Conservation (phyloP, 2,888 invertebrate genomes). For the Falcaria lacertinaria region DNA sequence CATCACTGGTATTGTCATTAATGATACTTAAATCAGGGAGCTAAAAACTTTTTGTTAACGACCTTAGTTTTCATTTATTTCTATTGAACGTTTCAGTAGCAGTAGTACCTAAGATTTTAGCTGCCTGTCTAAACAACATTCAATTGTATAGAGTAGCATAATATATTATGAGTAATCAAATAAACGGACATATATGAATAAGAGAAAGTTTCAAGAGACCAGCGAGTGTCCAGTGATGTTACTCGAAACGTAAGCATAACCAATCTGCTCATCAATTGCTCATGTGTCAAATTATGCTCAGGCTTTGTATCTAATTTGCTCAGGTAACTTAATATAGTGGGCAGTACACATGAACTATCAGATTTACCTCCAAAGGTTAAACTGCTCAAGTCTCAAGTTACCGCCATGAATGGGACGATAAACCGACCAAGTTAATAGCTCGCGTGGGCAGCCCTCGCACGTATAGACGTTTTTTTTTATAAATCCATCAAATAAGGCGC, state of each 20-base stretch:
- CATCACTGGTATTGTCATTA: no score
- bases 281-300: slow-evolving; percentile 16
- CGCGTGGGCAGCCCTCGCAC: slow-evolving; percentile 53
- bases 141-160: no score
- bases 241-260: background rate
- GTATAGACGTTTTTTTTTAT: slow-evolving; percentile 51
- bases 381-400: slow-evolving; percentile 52
- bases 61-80: no score
- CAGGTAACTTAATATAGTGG: slow-evolving; percentile 37
- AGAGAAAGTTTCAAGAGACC: background rate
- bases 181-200: no score
- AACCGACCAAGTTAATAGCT: slow-evolving; percentile 61
- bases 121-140: no score
- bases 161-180: no score
- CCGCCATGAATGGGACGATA: slow-evolving; percentile 65
- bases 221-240: background rate
- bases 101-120: no score
- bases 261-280: slow-evolving; percentile 1
- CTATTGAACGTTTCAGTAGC: no score
- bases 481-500: slow-evolving; percentile 63
- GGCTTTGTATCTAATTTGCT: slow-evolving; percentile 24
- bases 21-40: no score
- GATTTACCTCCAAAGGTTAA: slow-evolving; percentile 49
- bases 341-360: slow-evolving; percentile 29
- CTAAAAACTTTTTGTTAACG: no score